Evolutionary conservation across 2,113 vertebrate genomes (phyloP), one percentile per base, ranked within the genome.

Genomic region (Choloepus hoffmanni): DNA sequence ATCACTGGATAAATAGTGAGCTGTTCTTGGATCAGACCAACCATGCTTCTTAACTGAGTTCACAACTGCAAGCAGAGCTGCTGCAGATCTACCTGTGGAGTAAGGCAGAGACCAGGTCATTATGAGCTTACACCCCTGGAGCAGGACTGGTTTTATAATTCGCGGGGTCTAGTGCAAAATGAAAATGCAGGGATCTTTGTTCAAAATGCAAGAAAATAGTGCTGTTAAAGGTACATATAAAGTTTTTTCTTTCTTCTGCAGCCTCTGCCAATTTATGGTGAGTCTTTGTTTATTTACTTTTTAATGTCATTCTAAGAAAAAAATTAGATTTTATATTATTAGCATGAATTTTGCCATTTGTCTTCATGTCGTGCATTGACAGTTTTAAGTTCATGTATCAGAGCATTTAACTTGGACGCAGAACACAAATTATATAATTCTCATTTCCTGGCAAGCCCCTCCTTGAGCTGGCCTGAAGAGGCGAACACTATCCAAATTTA

Each of bases 271-370:
- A 73, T 14, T 33, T 24, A 9, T 53, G 43, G n/a, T 82, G 9
- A 62, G 91, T 82, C 23, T 81, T 90, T 12, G 19, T 58, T 95
- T 76, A 26, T 58, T 95, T 76, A 26, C 85, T 67, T 33, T 50
- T 83, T 87, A 88, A 53, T 50, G 14, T 92, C 55, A 58, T 58
- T 95, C 67, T 88, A 40, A 83, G 16, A 85, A 73, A 73, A 89
- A 83, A 40, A 68, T 58, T 43, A 92, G 92, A 58, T 90, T 82
- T 86, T 78, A 50, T 95, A 18, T 55, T 62, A 50, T 82, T 60
- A 50, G 28, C 70, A 58, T 82, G n/a, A 92, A 63, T 87, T 84
- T 73, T 77, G 2, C 83, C 70, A 58, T 72, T 93, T 77, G 21
- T 90, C 73, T 96, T 92, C 67, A 55, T 83, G 81, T 48, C 60